Evolutionary conservation across 2,113 vertebrate species (phyloP), one percentile per base, ranked within the genome.

Genomic region (Sakesphorus luctuosus): DNA sequence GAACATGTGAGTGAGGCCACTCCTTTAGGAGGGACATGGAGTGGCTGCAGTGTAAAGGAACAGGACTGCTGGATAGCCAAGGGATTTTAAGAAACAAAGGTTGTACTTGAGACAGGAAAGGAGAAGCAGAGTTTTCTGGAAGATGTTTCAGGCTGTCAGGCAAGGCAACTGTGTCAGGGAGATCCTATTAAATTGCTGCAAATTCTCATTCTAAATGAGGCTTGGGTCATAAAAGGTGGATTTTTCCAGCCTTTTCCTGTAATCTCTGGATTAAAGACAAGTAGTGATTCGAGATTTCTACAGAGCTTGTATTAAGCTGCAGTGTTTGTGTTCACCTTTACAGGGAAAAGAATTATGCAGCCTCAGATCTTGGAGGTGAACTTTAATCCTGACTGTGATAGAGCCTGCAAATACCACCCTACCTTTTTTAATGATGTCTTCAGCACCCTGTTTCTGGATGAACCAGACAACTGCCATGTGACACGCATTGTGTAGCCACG

Each of bases 361-460:
- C 99, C 99, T 36, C 99, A 99, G 97, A 99, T 99, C 90, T 96
- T 99, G 66, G 99, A 99, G 97, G 98, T 99, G 62, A 99, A 99
- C 95, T 99, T 99, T 75, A 99, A 99, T 93, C 99, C 99, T 0
- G 99, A 99, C 97, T 99, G 99, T 6, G 97, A 98, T 20, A 97
- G 99, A n/a, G 99, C 99, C 93, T 99, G 99, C 98, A 96, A 95
- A 52, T 99, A 99, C 97, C 99, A 99, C 93, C 99, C 99, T 0
- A 93, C 91, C 47, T 99, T 99, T 97, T 99, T 99, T 96, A 98
- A 99, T 19, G 99, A 99, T 62, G 95, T 99, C 97, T 99, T 99
- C 96, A 99, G 99, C 98, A 99, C 99, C 5, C 97, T 99, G 2
- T 99, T 99, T 93, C 97, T 99, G 96, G 99, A 99, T 73, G 97